These are phyloP conservation scores for Falcunculus frontatus DNA, from an alignment of 2,113 vertebrate genomes.

Conservation along the genomic window DNA sequence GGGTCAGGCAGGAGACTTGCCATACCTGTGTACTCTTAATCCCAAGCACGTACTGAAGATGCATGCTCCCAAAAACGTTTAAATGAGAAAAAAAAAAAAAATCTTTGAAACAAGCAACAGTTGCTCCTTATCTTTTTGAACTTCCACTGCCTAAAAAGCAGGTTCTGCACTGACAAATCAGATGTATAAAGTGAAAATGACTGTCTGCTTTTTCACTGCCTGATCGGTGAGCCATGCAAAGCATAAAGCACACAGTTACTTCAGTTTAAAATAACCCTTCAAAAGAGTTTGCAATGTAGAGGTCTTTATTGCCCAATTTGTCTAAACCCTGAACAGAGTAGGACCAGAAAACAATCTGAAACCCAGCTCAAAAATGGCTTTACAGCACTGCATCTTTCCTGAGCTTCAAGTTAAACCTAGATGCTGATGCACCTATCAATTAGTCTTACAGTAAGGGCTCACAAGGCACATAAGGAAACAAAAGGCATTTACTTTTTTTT, in stretches of 20 bases:
- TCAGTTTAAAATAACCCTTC: not conserved
- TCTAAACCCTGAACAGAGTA: not conserved
- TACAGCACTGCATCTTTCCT: not conserved
- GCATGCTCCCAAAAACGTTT: not conserved
- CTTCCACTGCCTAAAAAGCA: not conserved
- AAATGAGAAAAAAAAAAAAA: not conserved
- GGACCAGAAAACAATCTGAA: not conserved
- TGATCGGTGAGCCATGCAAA: not conserved
- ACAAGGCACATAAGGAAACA: not conserved
- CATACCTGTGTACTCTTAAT: not conserved
- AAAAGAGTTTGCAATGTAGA: not conserved
- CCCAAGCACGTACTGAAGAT: not conserved
- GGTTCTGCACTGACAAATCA: not conserved
- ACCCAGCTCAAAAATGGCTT: not conserved
- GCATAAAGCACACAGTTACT: not conserved
- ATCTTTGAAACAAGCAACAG: not conserved
- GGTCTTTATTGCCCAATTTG: not conserved
- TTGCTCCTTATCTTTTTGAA: not conserved
- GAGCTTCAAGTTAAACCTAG: not conserved
- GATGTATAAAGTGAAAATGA: not conserved
- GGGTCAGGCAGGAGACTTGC: not conserved
- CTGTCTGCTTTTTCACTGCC: not conserved
- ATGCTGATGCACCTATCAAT: not conserved
- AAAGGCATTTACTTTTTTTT: not conserved
- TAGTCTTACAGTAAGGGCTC: not conserved